These are phyloP conservation scores for Onychomys arenicola DNA, from an alignment of 2,797 vertebrate species.

Conservation along the genomic window DNA sequence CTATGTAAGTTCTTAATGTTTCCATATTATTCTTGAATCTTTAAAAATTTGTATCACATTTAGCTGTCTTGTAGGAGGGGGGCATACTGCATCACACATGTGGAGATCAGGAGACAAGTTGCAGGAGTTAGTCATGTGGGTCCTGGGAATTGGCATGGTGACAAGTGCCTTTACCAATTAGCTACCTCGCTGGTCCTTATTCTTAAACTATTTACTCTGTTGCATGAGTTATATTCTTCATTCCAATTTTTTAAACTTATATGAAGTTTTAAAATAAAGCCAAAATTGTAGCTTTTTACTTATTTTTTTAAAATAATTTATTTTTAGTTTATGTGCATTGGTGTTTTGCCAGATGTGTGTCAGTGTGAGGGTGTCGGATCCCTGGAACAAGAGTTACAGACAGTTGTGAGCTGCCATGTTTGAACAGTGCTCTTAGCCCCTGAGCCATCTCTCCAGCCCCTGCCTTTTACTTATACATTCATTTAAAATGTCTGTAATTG, in stretches of 20 bases:
- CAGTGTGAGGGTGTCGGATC: not conserved
- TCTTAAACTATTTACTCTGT: not conserved
- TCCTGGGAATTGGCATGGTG: not conserved
- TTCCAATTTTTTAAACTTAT: not conserved
- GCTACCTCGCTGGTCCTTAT: not conserved
- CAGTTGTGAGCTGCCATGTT: not conserved
- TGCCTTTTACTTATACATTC: not conserved
- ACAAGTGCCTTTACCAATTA: not conserved
- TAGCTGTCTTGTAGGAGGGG: not conserved
- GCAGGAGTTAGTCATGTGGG: not conserved
- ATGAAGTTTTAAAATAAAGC: conserved; percentile 12
- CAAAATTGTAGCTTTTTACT: not conserved
- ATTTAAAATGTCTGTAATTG: not conserved
- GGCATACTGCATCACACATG: not conserved
- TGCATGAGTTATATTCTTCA: not conserved
- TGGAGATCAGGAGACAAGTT: not conserved
- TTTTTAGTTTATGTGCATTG: not conserved
- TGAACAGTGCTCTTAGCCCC: not conserved
- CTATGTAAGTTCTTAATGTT: not conserved
- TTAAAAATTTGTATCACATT: not conserved
- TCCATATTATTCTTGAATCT: conserved; percentile 2
- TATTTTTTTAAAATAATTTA: not conserved
- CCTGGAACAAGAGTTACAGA: not conserved
- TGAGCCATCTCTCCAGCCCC: not conserved
- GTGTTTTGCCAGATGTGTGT: not conserved